Percentiles rank a stretch among this genome's conserved stretches.
These are phyloP conservation scores for Scaptomyza polygonia DNA, from an alignment of 2,888 invertebrate species.

Conservation along the genomic window DNA sequence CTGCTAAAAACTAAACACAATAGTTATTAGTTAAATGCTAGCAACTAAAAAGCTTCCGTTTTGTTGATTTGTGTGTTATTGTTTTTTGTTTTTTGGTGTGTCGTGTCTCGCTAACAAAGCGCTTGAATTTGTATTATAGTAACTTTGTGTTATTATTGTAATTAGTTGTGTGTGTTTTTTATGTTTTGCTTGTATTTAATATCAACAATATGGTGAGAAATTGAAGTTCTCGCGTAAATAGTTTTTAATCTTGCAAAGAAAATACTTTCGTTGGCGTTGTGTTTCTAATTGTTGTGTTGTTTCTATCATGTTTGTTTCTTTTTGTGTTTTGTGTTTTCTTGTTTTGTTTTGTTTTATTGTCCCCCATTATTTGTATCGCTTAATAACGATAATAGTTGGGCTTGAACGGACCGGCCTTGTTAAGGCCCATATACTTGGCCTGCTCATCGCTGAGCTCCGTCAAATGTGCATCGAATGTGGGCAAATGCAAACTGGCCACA, in stretches of 20 bases:
- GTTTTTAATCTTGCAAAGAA: constrained; percentile 70
- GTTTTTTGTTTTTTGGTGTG: constrained; percentile 25
- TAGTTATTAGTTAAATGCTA: constrained; percentile 49
- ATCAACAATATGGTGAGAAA: constrained; percentile 46
- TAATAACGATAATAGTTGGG: constrained; percentile 97
- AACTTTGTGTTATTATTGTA: constrained; percentile 51
- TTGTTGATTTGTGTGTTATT: constrained; percentile 46
- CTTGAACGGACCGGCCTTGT: constrained; percentile 99
- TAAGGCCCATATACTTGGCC: constrained; percentile 98
- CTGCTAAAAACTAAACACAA: constrained; percentile 25
- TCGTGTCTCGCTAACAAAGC: constrained; percentile 47
- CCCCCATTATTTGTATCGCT: constrained; percentile 25
- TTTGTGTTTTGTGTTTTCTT: too few relatives aligned
- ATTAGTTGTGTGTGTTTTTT: constrained; percentile 32
- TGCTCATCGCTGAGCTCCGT: constrained; percentile 98
- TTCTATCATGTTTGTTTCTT: constrained; percentile 36
- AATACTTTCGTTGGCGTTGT: constrained; percentile 81
- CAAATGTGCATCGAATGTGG: constrained; percentile 98
- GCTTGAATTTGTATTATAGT: constrained; percentile 47
- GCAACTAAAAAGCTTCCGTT: constrained; percentile 59
- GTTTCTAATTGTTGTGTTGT: constrained; percentile 54
- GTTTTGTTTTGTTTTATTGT: constrained; percentile 60
- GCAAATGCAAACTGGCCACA: constrained; percentile 97
- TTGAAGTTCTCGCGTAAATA: constrained; percentile 60
- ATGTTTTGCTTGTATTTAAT: constrained; percentile 17